Evolutionary conservation across 1,140 invertebrate species (phyloP).

Genomic region (Drosophila littoralis): DNA sequence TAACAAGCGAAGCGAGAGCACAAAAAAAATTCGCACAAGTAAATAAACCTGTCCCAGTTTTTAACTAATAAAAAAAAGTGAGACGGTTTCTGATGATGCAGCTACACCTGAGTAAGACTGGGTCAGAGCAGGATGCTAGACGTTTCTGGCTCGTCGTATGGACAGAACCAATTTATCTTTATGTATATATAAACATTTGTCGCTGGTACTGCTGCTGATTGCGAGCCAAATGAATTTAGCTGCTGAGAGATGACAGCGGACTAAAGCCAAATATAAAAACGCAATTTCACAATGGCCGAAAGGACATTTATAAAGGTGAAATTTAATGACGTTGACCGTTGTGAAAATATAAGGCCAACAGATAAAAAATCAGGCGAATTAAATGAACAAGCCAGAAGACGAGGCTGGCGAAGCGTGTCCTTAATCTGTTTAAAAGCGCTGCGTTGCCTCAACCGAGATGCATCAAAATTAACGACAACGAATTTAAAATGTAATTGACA

Average conservation of each 20-base stretch:
- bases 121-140: conserved; percentile 18
- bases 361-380: conserved; percentile 55
- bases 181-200: conserved; percentile 62
- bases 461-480: conserved; percentile 78
- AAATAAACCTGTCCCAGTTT: conserved; percentile 70
- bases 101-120: conserved; percentile 18
- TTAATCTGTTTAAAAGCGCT: conserved; percentile 79
- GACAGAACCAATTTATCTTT: conserved; percentile 73
- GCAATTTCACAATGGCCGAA: conserved; percentile 62
- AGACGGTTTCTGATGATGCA: conserved; percentile 30
- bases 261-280: conserved; percentile 46
- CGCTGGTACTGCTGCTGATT: conserved; percentile 57
- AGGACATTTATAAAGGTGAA: conserved; percentile 68
- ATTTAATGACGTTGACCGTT: conserved; percentile 71
- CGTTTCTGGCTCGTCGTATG: conserved; percentile 48
- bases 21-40: conserved; percentile 57
- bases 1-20: conserved; percentile 59
- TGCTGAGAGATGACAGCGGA: conserved; percentile 46
- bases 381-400: conserved; percentile 55
- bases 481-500: conserved; percentile 83
- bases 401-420: conserved; percentile 49
- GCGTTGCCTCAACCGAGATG: conserved; percentile 22
- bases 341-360: conserved; percentile 17
- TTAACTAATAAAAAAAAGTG: conserved; percentile 66
- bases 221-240: conserved; percentile 71